Conservation (phyloP, 2,888 invertebrate genomes). For the Himalopsyche anomala region DNA sequence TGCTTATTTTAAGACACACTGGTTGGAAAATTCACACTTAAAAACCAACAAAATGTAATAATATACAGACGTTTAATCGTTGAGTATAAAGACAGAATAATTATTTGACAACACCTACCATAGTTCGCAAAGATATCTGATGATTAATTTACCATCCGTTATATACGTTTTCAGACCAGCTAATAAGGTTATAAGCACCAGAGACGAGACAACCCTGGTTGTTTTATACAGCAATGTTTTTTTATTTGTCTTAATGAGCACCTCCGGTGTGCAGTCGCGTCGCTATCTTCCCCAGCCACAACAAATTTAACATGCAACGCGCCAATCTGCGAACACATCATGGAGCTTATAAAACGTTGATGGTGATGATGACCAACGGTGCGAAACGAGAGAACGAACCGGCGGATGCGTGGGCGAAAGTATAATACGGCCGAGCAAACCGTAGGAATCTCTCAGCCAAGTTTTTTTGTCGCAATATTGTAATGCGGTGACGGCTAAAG, state of each 20-base stretch:
- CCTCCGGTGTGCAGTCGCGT: not conserved
- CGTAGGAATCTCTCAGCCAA: conserved; percentile 17
- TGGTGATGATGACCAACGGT: not conserved
- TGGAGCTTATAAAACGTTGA: not conserved
- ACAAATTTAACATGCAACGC: not conserved
- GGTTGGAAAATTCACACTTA: too few relatives aligned
- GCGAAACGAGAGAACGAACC: conserved; percentile 26
- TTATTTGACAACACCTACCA: too few relatives aligned
- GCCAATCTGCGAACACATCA: conserved; percentile 4
- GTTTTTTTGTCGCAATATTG: conserved; percentile 22
- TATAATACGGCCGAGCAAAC: conserved; percentile 21
- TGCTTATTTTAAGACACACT: too few relatives aligned
- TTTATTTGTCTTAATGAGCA: conserved; percentile 18
- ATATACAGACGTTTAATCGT: too few relatives aligned
- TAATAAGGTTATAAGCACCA: not conserved
- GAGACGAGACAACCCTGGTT: not conserved
- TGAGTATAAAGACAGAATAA: too few relatives aligned
- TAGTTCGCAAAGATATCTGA: too few relatives aligned
- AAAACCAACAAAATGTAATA: too few relatives aligned
- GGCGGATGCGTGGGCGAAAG: conserved; percentile 34
- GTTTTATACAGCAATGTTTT: not conserved
- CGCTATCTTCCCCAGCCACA: not conserved
- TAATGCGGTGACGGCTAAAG: not conserved
- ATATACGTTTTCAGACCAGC: too few relatives aligned
- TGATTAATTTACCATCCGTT: not conserved